Percentiles rank a stretch among this genome's conserved stretches.
phyloP scores from a whole-genome alignment of 2,888 invertebrate species.

The Nomada ruficornis region DNA sequence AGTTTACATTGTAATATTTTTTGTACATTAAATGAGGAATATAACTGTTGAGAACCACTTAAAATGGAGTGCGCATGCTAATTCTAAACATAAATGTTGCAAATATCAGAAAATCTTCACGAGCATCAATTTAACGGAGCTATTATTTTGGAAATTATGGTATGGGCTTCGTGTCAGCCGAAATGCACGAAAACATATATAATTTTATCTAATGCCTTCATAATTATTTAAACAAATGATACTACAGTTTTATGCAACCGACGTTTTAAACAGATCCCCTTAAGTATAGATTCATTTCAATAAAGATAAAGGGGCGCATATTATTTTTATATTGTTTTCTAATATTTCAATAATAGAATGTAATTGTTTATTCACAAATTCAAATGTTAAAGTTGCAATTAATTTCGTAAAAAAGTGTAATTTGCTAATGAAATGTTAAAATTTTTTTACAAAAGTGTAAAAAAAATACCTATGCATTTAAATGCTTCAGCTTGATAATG shows the following conservation, averaged over 20 bases:
- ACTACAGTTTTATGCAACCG: conserved; percentile 20
- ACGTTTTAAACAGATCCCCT: conserved; percentile 24
- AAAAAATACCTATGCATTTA: conserved; percentile 57
- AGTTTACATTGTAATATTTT: neutral
- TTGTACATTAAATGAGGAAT: neutral
- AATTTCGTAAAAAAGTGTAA: conserved; percentile 41
- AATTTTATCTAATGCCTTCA: conserved; percentile 42
- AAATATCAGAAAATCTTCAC: conserved; percentile 50
- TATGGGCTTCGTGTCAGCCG: conserved; percentile 58
- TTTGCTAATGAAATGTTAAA: conserved; percentile 41
- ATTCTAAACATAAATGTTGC: conserved; percentile 54
- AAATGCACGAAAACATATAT: conserved; percentile 66
- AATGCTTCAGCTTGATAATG: conserved; percentile 30
- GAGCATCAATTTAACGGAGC: conserved; percentile 56
- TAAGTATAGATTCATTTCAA: conserved; percentile 24
- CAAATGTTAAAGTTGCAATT: conserved; percentile 51
- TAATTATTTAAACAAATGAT: conserved; percentile 23
- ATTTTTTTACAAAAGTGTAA: conserved; percentile 32
- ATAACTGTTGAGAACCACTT: conserved; percentile 36
- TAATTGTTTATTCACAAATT: conserved; percentile 45
- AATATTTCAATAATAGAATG: conserved; percentile 44
- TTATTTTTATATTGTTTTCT: conserved; percentile 31
- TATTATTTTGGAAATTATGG: conserved; percentile 65
- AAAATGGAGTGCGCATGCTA: conserved; percentile 35
- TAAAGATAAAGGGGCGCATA: conserved; percentile 20